Evolutionary conservation across 2,113 vertebrate species (phyloP), one percentile per base, ranked within the genome.

Genomic region (Grammomys surdaster): DNA sequence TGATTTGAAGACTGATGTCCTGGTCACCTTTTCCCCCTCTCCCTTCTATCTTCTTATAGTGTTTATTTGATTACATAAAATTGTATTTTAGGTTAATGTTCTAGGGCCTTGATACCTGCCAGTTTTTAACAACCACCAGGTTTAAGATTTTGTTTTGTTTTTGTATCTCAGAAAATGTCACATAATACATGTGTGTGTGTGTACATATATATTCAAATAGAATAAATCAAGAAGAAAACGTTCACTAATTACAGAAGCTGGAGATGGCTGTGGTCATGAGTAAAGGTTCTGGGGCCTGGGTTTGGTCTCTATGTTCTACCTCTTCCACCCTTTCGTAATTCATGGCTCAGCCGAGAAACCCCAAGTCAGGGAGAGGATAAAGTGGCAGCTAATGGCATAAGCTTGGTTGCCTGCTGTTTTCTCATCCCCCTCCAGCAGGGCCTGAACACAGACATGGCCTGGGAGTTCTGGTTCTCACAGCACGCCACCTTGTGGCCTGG

Each of bases 401-500:
- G 3, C 73, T 73, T 43, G 28, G 1, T n/a, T 40, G 63, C 56
- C 73, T 2, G 1, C 5, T 4, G 24, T 60, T n/a, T 93, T 12
- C 24, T 51, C 8, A 1, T 5, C 19, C 63, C 13, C 1, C 11
- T 4, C 0, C 2, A 24, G 5, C 4, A 16, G 2, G 20, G 84
- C 7, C 20, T 33, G 54, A 69, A 22, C 19, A 26, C 36, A 5
- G 22, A 16, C 40, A 1, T 43, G 51, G 51, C 51, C 51, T 11
- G 51, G 51, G 51, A 51, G 70, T 51, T 33, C 65, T 69, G 65
- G 65, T 31, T 33, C 22, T 82, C 2, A 7, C 60, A 58, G 17
- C 56, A 24, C 22, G 94, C 96, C 97, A 69, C 82, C 91, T 54
- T 40, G 95, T 96, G 96, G 89, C 80, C 31, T 7, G 70, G 7